Evolutionary conservation across 2,888 invertebrate species (phyloP).

Genomic region (Blastobasis adustella): DNA sequence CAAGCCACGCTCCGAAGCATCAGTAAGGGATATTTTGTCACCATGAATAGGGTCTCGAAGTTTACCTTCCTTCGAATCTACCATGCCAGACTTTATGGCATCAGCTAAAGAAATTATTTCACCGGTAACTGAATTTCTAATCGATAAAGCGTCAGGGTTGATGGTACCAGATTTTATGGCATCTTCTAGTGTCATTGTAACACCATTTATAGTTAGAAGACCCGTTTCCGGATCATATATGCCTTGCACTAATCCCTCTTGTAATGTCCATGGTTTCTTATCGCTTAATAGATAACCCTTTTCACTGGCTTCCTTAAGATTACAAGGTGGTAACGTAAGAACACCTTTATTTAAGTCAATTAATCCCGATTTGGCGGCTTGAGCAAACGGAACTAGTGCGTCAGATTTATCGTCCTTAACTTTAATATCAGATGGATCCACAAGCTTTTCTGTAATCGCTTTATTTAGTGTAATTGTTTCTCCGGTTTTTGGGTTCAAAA

Average conservation of each 20-base stretch:
- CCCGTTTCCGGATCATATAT: slow-evolving; percentile 86
- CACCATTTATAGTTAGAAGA: slow-evolving; percentile 80
- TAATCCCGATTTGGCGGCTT: slow-evolving; percentile 81
- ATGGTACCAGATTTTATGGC: slow-evolving; percentile 85
- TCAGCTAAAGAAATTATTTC: slow-evolving; percentile 87
- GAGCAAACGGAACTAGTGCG: slow-evolving; percentile 78
- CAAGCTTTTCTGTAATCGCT: slow-evolving; percentile 81
- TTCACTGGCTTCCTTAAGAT: slow-evolving; percentile 85
- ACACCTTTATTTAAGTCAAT: slow-evolving; percentile 82
- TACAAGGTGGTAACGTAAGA: slow-evolving; percentile 80
- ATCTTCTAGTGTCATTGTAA: slow-evolving; percentile 81
- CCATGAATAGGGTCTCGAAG: slow-evolving; percentile 84
- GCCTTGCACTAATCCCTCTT: slow-evolving; percentile 87
- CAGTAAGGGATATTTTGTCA: slow-evolving; percentile 83
- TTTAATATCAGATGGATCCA: slow-evolving; percentile 82
- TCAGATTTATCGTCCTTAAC: slow-evolving; percentile 84
- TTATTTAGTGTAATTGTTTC: slow-evolving; percentile 83
- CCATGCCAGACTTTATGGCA: slow-evolving; percentile 83
- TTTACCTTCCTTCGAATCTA: slow-evolving; percentile 87
- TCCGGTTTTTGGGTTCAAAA: slow-evolving; percentile 86
- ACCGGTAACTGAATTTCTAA: slow-evolving; percentile 86
- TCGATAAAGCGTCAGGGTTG: slow-evolving; percentile 83
- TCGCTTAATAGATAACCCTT: slow-evolving; percentile 88
- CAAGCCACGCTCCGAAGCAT: slow-evolving; percentile 88
- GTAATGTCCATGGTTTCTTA: slow-evolving; percentile 86